Evolutionary conservation across 1,140 invertebrate genomes (phyloP).

Genomic region (Drosophila pallidifrons): DNA sequence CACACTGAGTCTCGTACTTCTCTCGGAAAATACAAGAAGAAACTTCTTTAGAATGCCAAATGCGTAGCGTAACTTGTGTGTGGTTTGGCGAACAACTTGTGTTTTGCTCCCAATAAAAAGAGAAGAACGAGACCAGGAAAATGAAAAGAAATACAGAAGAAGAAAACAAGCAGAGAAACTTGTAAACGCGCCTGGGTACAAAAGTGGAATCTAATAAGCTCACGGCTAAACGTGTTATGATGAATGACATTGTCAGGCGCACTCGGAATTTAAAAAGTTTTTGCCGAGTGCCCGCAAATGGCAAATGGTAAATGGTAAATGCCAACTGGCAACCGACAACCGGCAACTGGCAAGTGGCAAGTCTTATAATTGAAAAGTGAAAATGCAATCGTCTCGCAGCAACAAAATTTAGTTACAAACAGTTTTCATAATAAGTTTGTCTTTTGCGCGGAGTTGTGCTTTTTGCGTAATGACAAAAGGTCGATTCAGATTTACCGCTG

Average conservation of each 20-base stretch:
- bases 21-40: conserved; percentile 8
- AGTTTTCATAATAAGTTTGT: conserved; percentile 10
- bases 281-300: conserved; percentile 33
- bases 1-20: neutral
- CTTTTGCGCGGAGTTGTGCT: neutral
- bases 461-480: conserved; percentile 6
- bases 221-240: conserved; percentile 83
- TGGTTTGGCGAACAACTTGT: conserved; percentile 52
- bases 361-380: conserved; percentile 74
- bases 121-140: conserved; percentile 12
- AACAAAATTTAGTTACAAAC: conserved; percentile 14
- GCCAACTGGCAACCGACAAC: neutral
- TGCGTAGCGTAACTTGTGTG: conserved; percentile 69
- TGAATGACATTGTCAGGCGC: conserved; percentile 80
- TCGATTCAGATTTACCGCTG: conserved; percentile 6
- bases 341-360: conserved; percentile 23
- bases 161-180: conserved; percentile 68
- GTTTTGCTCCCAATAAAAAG: conserved; percentile 56
- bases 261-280: conserved; percentile 70
- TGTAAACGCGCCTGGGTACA: conserved; percentile 78
- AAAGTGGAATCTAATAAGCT: conserved; percentile 83
- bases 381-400: conserved; percentile 38
- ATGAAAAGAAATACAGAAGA: conserved; percentile 33
- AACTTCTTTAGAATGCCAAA: conserved; percentile 65
- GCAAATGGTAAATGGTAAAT: neutral